Conservation (phyloP, 2,888 invertebrate genomes). For the Drosophila trichaetosa region DNA sequence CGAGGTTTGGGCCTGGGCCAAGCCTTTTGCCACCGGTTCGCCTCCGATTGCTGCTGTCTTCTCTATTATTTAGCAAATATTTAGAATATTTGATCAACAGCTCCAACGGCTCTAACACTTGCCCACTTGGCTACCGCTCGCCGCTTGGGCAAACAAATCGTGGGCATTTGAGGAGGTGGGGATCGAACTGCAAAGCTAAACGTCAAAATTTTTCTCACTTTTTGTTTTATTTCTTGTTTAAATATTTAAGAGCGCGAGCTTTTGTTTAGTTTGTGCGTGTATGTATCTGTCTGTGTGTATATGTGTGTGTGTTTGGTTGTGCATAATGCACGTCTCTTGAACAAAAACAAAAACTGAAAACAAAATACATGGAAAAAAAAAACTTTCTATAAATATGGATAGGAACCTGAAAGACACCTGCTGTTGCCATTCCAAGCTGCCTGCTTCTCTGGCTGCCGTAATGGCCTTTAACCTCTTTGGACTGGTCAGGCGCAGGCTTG, state of each 20-base stretch:
- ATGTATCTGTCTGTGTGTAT: background rate
- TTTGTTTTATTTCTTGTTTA: conserved; percentile 56
- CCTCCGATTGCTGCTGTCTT: conserved; percentile 60
- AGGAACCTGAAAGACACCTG: conserved; percentile 68
- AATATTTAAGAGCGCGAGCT: conserved; percentile 74
- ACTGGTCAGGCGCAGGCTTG: conserved; percentile 51
- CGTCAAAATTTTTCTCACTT: conserved; percentile 37
- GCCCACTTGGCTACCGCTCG: conserved; percentile 73
- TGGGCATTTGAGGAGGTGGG: conserved; percentile 41
- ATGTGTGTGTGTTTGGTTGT: conserved; percentile 36
- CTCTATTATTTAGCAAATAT: conserved; percentile 79
- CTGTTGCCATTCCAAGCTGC: conserved; percentile 51
- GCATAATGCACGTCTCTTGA: conserved; percentile 54
- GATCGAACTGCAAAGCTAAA: conserved; percentile 41
- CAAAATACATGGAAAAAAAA: background rate
- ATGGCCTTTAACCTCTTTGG: conserved; percentile 73
- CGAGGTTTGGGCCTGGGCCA: conserved; percentile 39
- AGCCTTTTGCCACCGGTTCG: conserved; percentile 44
- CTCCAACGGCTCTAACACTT: conserved; percentile 44
- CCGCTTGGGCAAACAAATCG: conserved; percentile 75
- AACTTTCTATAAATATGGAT: conserved; percentile 76
- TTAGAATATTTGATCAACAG: conserved; percentile 73
- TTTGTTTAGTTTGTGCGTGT: conserved; percentile 52
- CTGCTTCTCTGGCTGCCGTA: conserved; percentile 45
- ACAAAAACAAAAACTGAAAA: conserved; percentile 19